A percentile compares a stretch with the other conserved stretches of the same genome.
Evolutionary conservation across 2,888 invertebrate genomes (phyloP).

Genomic region (Cheilosia vernalis): DNA sequence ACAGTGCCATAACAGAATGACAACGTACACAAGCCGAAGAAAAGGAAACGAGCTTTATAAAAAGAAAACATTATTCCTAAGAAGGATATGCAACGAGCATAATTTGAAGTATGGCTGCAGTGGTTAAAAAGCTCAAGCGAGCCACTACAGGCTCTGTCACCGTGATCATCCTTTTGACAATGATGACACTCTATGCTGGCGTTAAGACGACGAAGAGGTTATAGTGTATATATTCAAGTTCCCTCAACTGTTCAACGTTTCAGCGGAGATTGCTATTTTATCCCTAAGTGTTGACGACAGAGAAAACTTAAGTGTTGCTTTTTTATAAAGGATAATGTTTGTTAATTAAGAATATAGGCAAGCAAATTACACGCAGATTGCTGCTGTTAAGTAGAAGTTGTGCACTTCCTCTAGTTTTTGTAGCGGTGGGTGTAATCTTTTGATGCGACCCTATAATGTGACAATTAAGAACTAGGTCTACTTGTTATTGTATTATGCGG

Average conservation of each 20-base stretch:
- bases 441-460: constrained; percentile 5
- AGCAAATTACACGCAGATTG: constrained; percentile 41
- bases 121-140: constrained; percentile 26
- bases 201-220: constrained; percentile 44
- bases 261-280: constrained; percentile 34
- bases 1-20: constrained; percentile 16
- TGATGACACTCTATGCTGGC: constrained; percentile 53
- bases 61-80: constrained; percentile 42
- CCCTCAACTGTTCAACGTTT: constrained; percentile 45
- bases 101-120: constrained; percentile 32
- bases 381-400: constrained; percentile 5
- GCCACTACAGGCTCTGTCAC: constrained; percentile 16
- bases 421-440: constrained; percentile 10
- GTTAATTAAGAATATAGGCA: constrained; percentile 50
- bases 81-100: constrained; percentile 23
- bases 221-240: constrained; percentile 46
- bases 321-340: constrained; percentile 44
- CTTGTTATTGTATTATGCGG: constrained; percentile 15
- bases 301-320: constrained; percentile 37
- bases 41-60: constrained; percentile 25
- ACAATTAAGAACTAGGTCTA: constrained; percentile 21
- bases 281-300: constrained; percentile 23
- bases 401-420: constrained; percentile 7
- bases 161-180: constrained; percentile 33
- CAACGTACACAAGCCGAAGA: constrained; percentile 19